phyloP scores from a whole-genome alignment of 2,797 vertebrate species.

The Heteromormyrus szaboi region DNA sequence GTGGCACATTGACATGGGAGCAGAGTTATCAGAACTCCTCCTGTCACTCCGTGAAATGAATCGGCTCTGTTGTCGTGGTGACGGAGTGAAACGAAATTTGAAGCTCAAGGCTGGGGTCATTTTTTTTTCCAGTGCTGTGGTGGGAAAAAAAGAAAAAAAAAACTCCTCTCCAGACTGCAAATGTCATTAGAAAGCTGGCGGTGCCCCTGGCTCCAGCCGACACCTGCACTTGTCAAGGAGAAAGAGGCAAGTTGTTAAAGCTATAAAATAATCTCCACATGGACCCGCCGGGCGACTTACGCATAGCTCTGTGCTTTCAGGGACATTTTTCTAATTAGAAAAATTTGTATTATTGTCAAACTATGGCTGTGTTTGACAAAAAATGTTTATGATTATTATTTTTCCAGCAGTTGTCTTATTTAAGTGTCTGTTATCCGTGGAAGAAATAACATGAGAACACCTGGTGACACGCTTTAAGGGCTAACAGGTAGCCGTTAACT shows the following conservation, averaged over 20 bases:
- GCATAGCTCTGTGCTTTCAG: neutral
- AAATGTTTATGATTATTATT: neutral
- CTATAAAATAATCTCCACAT: slow-evolving; percentile 28
- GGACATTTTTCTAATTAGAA: slow-evolving; percentile 26
- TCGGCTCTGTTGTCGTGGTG: slow-evolving; percentile 30
- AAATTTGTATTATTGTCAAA: slow-evolving; percentile 13
- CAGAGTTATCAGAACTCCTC: slow-evolving; percentile 42
- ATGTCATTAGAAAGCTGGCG: slow-evolving; percentile 44
- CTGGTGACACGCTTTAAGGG: neutral
- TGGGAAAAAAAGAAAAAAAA: slow-evolving; percentile 17
- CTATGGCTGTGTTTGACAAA: slow-evolving; percentile 5
- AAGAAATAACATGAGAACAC: neutral
- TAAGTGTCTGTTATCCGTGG: neutral
- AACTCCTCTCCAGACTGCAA: slow-evolving; percentile 36
- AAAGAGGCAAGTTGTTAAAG: slow-evolving; percentile 32
- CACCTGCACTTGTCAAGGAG: slow-evolving; percentile 42
- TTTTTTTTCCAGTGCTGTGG: slow-evolving; percentile 26
- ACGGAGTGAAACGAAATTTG: slow-evolving; percentile 32
- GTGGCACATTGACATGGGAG: slow-evolving; percentile 13
- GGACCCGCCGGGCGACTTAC: neutral
- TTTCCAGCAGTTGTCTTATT: neutral
- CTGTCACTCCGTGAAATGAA: slow-evolving; percentile 41
- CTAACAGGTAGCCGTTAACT: neutral
- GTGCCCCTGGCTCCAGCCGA: slow-evolving; percentile 28
- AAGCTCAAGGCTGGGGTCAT: slow-evolving; percentile 33